These are phyloP conservation scores for Caenorhabditis sp. DNA, from an alignment of 2,888 invertebrate species.

Conservation along the genomic window DNA sequence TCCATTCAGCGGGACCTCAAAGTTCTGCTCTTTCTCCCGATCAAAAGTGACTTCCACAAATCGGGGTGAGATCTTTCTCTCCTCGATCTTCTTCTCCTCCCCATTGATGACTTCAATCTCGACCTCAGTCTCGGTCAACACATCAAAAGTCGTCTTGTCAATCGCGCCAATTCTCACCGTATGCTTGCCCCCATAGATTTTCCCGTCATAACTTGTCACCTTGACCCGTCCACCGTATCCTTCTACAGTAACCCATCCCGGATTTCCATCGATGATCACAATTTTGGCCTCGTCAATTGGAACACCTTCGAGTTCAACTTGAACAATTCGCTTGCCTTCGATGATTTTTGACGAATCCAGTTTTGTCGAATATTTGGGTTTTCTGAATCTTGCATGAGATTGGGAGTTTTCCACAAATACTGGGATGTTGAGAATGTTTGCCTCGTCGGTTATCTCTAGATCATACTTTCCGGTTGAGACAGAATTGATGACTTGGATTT, in stretches of 20 bases:
- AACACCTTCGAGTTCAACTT: constrained; percentile 58
- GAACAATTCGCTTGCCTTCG: constrained; percentile 39
- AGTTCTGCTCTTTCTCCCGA: constrained; percentile 27
- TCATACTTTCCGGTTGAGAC: constrained; percentile 41
- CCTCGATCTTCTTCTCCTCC: constrained; percentile 12
- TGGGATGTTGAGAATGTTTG: too few relatives aligned
- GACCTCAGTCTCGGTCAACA: constrained; percentile 52
- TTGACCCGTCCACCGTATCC: constrained; percentile 62
- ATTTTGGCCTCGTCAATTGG: constrained; percentile 57
- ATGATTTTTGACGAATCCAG: constrained; percentile 29
- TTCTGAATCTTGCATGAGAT: constrained; percentile 48
- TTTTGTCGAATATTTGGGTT: constrained; percentile 38
- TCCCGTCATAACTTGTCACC: constrained; percentile 40
- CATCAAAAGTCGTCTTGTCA: constrained; percentile 44
- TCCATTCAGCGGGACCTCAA: constrained; percentile 1
- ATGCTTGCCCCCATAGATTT: constrained; percentile 30
- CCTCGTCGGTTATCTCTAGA: too few relatives aligned
- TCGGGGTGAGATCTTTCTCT: constrained; percentile 6
- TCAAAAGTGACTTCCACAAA: constrained; percentile 35
- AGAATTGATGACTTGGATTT: constrained; percentile 31
- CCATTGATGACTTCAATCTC: constrained; percentile 31
- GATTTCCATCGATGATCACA: constrained; percentile 58
- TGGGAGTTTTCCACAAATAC: constrained; percentile 48
- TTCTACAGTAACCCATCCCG: constrained; percentile 64
- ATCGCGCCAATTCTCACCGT: constrained; percentile 50